Conservation (phyloP, 2,888 invertebrate genomes). For the Drosophila anceps region DNA sequence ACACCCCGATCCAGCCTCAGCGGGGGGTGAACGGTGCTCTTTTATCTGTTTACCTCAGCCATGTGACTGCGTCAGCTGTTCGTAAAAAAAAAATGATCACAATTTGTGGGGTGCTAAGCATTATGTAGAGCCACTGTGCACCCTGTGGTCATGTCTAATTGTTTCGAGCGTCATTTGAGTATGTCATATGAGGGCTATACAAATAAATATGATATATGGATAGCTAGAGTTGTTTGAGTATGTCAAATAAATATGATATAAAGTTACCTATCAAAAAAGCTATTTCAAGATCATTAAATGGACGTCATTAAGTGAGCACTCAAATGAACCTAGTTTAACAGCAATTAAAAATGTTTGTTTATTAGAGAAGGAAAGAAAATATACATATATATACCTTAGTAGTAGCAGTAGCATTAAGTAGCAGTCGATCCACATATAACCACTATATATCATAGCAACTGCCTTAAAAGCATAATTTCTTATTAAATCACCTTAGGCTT, state of each 20-base stretch:
- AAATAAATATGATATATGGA: slow-evolving; percentile 5
- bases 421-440: not conserved
- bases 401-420: too few relatives aligned
- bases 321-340: not conserved
- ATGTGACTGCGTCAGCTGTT: slow-evolving; percentile 64
- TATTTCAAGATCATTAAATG: not conserved
- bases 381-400: not conserved
- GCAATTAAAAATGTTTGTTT: not conserved
- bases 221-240: not conserved
- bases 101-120: slow-evolving; percentile 45
- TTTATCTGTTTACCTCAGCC: slow-evolving; percentile 21
- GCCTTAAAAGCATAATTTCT: not conserved
- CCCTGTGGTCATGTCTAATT: slow-evolving; percentile 57
- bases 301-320: not conserved
- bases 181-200: slow-evolving; percentile 15
- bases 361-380: not conserved
- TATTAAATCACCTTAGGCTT: not conserved
- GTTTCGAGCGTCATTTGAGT: slow-evolving; percentile 22
- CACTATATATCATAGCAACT: not conserved
- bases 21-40: slow-evolving; percentile 11
- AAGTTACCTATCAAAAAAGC: slow-evolving; percentile 12
- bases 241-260: slow-evolving; percentile 12
- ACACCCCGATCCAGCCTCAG: slow-evolving; percentile 41
- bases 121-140: slow-evolving; percentile 34
- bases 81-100: slow-evolving; percentile 27